These are phyloP conservation scores for Dasysyrphus tricinctus DNA, from an alignment of 2,888 invertebrate species.

Conservation along the genomic window DNA sequence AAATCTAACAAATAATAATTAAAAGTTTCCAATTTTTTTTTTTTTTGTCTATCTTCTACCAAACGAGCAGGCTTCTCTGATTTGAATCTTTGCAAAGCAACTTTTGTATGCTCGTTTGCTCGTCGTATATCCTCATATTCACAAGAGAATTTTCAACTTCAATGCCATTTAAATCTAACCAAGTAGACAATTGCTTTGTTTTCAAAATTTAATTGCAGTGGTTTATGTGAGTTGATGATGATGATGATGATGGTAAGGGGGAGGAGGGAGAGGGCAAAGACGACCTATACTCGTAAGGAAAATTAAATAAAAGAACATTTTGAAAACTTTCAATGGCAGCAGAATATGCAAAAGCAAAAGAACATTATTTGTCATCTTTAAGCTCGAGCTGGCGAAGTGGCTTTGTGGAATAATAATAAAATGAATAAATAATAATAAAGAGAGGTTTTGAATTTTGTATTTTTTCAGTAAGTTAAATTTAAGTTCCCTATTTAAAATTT, in stretches of 20 bases:
- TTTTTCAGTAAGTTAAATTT: not conserved
- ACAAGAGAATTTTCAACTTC: constrained; percentile 35
- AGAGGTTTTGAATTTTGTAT: not conserved
- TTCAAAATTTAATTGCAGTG: constrained; percentile 70
- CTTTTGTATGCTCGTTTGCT: not conserved
- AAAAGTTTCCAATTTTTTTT: constrained; percentile 6
- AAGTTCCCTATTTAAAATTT: not conserved
- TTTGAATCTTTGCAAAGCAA: constrained; percentile 37
- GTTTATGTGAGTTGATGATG: constrained; percentile 48
- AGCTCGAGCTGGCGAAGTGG: not conserved
- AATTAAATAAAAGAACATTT: constrained; percentile 23
- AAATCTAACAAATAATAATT: constrained; percentile 25
- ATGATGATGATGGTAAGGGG: not conserved
- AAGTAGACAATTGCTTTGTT: constrained; percentile 68
- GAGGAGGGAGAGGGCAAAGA: not conserved
- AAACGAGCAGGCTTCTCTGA: not conserved
- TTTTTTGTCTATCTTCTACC: not conserved
- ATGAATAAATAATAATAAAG: not conserved
- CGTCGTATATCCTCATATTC: constrained; percentile 2
- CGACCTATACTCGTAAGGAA: constrained; percentile 19
- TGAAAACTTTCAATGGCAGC: constrained; percentile 11
- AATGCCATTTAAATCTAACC: constrained; percentile 55
- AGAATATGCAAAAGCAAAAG: constrained; percentile 13
- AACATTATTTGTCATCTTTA: constrained; percentile 17
- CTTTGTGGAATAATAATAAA: not conserved